These are phyloP conservation scores for Miniopterus natalensis DNA, from an alignment of 2,113 vertebrate genomes.

Conservation along the genomic window DNA sequence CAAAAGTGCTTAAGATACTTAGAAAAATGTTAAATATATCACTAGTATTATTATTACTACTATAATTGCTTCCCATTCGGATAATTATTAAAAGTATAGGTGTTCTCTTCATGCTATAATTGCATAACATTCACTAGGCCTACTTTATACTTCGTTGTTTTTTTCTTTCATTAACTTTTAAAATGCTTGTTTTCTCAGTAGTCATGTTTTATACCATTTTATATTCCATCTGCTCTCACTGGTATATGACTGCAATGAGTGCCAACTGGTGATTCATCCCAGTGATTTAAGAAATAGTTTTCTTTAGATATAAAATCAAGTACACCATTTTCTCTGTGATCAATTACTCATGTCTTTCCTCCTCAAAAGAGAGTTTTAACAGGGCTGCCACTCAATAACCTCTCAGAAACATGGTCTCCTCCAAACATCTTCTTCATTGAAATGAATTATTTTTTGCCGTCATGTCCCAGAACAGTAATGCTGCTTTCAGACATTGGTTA, in stretches of 20 bases:
- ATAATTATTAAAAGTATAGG: not conserved
- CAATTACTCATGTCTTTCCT: constrained; percentile 30
- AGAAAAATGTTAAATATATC: not conserved
- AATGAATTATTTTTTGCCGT: not conserved
- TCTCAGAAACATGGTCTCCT: not conserved
- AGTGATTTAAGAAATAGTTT: constrained; percentile 74
- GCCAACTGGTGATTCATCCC: constrained; percentile 74
- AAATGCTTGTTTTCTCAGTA: constrained; percentile 65
- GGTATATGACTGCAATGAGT: constrained; percentile 69
- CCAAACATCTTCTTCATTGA: not conserved
- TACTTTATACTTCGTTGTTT: constrained; percentile 56
- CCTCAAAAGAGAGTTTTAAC: constrained; percentile 22
- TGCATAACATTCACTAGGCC: not conserved
- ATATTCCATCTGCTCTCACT: constrained; percentile 79
- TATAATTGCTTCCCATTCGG: not conserved
- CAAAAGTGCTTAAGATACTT: not conserved
- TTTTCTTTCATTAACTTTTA: constrained; percentile 74
- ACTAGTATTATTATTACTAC: not conserved
- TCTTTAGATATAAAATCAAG: constrained; percentile 69
- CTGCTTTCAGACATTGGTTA: not conserved
- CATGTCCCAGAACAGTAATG: not conserved
- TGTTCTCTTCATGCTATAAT: not conserved
- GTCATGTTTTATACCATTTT: constrained; percentile 72
- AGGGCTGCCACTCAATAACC: not conserved
- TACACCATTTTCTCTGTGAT: constrained; percentile 47